These are phyloP conservation scores for Caenorhabditis sp. DNA, from an alignment of 2,888 invertebrate species.

Conservation along the genomic window DNA sequence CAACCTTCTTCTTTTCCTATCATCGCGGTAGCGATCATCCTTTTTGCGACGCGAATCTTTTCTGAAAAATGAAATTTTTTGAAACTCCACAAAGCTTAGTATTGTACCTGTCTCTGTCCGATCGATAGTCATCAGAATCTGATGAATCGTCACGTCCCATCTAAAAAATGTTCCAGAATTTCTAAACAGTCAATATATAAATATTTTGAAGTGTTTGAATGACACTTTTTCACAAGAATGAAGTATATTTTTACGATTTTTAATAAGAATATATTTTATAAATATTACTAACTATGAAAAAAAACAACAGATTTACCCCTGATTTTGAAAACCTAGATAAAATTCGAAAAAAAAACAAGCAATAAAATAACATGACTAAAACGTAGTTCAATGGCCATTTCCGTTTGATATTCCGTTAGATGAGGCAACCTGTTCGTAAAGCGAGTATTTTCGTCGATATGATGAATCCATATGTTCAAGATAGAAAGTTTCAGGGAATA, in stretches of 20 bases:
- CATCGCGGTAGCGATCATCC: background rate
- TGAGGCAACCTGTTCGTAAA: conserved; percentile 15
- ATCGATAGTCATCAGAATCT: conserved; percentile 27
- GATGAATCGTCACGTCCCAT: conserved; percentile 37
- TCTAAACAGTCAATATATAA: background rate
- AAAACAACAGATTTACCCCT: background rate
- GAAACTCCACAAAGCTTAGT: too few relatives aligned
- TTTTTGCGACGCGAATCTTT: conserved; percentile 13
- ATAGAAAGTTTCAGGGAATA: conserved; percentile 36
- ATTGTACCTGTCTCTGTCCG: conserved; percentile 9
- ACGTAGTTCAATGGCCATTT: background rate
- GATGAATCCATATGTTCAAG: conserved; percentile 40
- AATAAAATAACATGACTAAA: conserved; percentile 3
- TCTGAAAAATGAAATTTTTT: background rate
- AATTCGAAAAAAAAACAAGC: conserved; percentile 1
- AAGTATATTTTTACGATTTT: too few relatives aligned
- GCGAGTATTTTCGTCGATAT: conserved; percentile 40
- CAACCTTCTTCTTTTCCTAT: conserved; percentile 30
- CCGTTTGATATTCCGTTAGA: conserved; percentile 18
- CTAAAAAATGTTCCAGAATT: conserved; percentile 10
- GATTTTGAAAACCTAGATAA: background rate
- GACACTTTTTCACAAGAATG: background rate
- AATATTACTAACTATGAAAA: too few relatives aligned
- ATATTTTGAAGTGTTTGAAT: background rate
- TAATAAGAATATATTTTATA: too few relatives aligned